A percentile compares a stretch with the other conserved stretches of the same genome.
Evolutionary conservation across 2,113 vertebrate species (phyloP).

Genomic region (Archocentrus centrarchus): DNA sequence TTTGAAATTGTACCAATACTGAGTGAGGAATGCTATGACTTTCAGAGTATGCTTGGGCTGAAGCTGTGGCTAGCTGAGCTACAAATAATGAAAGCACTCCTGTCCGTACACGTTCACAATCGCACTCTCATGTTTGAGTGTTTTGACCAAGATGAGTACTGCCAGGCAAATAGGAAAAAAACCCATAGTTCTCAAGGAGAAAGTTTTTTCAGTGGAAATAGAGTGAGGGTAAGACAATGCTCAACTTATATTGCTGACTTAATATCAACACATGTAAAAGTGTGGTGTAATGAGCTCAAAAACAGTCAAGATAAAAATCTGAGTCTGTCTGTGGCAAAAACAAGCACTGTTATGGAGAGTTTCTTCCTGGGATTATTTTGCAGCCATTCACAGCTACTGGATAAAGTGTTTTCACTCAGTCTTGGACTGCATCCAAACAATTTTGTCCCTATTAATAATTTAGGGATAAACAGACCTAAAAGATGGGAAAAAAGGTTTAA

Average conservation of each 20-base stretch:
- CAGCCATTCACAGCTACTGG: neutral
- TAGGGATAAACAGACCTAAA: neutral
- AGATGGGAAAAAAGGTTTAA: too few relatives aligned
- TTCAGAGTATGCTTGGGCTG: neutral
- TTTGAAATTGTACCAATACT: too few relatives aligned
- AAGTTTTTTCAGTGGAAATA: neutral
- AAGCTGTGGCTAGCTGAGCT: neutral
- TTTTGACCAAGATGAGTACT: neutral
- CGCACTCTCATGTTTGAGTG: neutral
- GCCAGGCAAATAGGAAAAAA: neutral
- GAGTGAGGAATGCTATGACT: too few relatives aligned
- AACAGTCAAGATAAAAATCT: neutral
- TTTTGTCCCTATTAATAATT: constrained; percentile 8
- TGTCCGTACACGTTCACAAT: neutral
- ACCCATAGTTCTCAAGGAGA: neutral
- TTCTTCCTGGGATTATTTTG: neutral
- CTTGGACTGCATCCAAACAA: neutral
- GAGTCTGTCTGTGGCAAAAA: neutral
- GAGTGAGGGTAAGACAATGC: neutral
- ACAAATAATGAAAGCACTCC: too few relatives aligned
- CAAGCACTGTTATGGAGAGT: neutral
- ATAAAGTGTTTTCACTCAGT: neutral
- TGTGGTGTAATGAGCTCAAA: neutral
- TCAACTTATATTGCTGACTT: neutral
- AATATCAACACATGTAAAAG: neutral